Conservation (phyloP, 2,888 invertebrate species). For the Oscheius sp. region DNA sequence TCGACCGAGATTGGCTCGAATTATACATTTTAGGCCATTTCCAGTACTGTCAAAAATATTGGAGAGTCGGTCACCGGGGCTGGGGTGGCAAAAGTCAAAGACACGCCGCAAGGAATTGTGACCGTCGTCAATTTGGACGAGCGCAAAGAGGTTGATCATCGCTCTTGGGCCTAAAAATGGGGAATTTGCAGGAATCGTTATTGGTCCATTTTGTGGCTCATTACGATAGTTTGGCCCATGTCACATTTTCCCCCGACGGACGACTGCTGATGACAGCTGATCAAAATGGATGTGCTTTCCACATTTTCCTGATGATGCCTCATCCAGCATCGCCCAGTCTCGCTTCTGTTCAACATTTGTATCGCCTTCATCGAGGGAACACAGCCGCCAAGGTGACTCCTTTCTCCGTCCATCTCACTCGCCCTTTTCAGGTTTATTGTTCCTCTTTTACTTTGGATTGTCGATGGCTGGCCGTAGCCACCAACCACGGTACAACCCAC, state of each 20-base stretch:
- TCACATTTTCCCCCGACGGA: slow-evolving; percentile 55
- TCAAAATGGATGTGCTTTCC: slow-evolving; percentile 79
- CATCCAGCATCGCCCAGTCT: slow-evolving; percentile 87
- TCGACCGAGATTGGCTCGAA: background rate
- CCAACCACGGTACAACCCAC: slow-evolving; percentile 92
- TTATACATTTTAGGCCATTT: slow-evolving; percentile 72
- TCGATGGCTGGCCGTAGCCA: slow-evolving; percentile 95
- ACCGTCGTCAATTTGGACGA: slow-evolving; percentile 54
- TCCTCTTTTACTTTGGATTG: slow-evolving; percentile 90
- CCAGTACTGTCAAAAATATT: slow-evolving; percentile 75
- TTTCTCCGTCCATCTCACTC: background rate
- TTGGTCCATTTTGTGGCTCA: slow-evolving; percentile 70
- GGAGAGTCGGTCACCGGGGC: slow-evolving; percentile 74
- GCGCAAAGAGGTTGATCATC: slow-evolving; percentile 2
- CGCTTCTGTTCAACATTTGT: slow-evolving; percentile 86
- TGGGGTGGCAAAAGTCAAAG: slow-evolving; percentile 34
- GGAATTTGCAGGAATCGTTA: slow-evolving; percentile 22
- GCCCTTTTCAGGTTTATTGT: slow-evolving; percentile 79
- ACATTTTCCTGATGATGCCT: slow-evolving; percentile 92
- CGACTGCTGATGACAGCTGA: slow-evolving; percentile 75
- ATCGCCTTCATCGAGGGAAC: slow-evolving; percentile 92
- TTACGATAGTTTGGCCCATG: slow-evolving; percentile 45
- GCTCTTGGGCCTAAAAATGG: no score
- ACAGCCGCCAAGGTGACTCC: slow-evolving; percentile 88
- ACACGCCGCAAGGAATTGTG: slow-evolving; percentile 50